Evolutionary conservation across 1,140 invertebrate genomes (phyloP).

Genomic region (Geopemphigus sp.): DNA sequence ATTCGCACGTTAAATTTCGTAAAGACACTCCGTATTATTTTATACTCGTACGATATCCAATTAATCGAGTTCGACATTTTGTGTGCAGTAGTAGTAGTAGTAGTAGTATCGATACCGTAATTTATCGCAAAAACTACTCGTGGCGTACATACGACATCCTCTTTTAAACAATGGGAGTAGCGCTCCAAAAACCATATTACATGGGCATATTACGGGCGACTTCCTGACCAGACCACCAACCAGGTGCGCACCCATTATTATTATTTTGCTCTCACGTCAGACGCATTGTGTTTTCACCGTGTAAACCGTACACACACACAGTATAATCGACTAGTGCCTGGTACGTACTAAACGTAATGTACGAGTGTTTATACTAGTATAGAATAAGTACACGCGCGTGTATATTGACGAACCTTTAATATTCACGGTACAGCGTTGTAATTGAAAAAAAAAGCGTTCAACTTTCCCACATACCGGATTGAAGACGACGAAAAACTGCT

Average conservation of each 20-base stretch:
- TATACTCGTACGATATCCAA: not conserved
- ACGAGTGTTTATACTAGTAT: no score
- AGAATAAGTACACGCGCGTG: no score
- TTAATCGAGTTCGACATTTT: not conserved
- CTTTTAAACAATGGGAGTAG: slow-evolving; percentile 37
- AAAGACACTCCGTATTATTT: not conserved
- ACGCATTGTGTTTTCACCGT: slow-evolving; percentile 17
- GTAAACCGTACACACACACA: not conserved
- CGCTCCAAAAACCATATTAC: slow-evolving; percentile 22
- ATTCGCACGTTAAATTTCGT: not conserved
- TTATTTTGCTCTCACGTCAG: slow-evolving; percentile 19
- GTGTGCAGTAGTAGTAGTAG: no score
- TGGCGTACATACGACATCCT: slow-evolving; percentile 27
- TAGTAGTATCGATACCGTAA: not conserved
- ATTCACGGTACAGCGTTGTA: not conserved
- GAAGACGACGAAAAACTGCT: not conserved
- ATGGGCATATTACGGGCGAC: slow-evolving; percentile 21
- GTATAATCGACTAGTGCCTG: not conserved
- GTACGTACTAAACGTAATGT: not conserved
- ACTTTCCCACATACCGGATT: not conserved
- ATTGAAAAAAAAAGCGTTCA: not conserved
- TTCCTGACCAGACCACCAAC: not conserved
- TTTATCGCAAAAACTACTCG: slow-evolving; percentile 3
- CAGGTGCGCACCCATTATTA: slow-evolving; percentile 27
- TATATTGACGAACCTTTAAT: no score